Evolutionary conservation across 92 coral and sea anemone species (phyloP), one percentile per base, ranked within the genome.

Genomic region (Scolanthus callimorphus): DNA sequence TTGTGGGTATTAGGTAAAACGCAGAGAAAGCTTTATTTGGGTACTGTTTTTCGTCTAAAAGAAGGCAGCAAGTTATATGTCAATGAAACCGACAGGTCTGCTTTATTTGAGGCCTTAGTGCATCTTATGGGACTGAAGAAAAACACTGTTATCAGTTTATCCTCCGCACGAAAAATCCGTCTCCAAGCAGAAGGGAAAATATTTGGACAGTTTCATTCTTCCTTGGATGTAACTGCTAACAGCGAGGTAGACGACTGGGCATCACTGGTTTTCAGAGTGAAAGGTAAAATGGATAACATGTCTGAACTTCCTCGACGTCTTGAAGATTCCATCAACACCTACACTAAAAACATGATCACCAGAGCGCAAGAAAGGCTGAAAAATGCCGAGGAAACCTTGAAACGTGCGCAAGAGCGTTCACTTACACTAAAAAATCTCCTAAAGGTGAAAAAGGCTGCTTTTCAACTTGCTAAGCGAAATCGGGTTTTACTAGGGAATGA

Each of bases 211-310:
- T 76, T 59, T 41, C 62, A 49, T 3, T 59, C 69, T 23, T n/a
- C 74, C 2, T 45, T 76, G 4, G 41, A 67, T 29, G 31, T 67
- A 37, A 38, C 63, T 12, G 82, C 82, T 45, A 45, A 59, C 45
- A 46, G 59, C 11, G 57, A 43, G 11, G 75, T 57, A 11, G 73
- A 51, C n/a, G 76, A 41, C 0, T 76, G 82, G 82, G 61, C 51
- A 13, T 25, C 69, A 3, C 20, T 76, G 28, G 47, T 67, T 28
- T 76, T 37, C 31, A 59, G 60, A 45, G 58, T 57, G 27, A 60
- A 38, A 31, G 82, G 82, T 10, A 15, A 25, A 39, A 66, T 67
- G 69, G 67, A 60, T 27, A 31, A 52, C 2, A 26, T 38, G 15
- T 76, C 82, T 15, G 60, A 12, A 27, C 38, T 76, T 17, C 55